Conservation (phyloP, 2,888 invertebrate genomes). For the Thymelicus lineola region DNA sequence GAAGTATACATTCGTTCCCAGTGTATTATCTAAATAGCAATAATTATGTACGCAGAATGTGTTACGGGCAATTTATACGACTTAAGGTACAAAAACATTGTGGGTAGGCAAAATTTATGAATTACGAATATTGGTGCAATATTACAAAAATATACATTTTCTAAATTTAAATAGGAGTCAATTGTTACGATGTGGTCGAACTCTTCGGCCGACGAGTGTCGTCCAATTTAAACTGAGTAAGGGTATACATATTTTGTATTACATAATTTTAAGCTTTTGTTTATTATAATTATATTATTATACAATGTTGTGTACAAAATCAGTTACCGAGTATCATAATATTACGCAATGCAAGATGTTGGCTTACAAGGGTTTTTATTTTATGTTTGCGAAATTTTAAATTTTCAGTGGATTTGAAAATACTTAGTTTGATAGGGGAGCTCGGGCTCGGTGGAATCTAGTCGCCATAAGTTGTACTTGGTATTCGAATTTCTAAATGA, state of each 20-base stretch:
- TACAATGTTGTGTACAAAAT: slow-evolving; percentile 18
- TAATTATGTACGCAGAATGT: slow-evolving; percentile 34
- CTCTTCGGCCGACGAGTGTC: background rate
- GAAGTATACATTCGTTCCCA: slow-evolving; percentile 28
- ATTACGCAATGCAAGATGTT: background rate
- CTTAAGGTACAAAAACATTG: slow-evolving; percentile 47
- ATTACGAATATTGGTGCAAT: slow-evolving; percentile 55
- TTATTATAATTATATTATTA: slow-evolving; percentile 14
- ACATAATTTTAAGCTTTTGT: slow-evolving; percentile 1
- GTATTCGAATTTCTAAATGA: background rate
- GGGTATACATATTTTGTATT: background rate
- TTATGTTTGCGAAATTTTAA: slow-evolving; percentile 2
- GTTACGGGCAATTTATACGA: slow-evolving; percentile 43
- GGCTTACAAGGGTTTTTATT: slow-evolving; percentile 9
- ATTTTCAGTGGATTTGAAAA: slow-evolving; percentile 6
- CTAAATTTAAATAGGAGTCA: slow-evolving; percentile 38
- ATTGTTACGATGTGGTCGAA: slow-evolving; percentile 22
- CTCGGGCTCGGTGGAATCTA: slow-evolving; percentile 32
- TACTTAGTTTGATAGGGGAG: slow-evolving; percentile 11
- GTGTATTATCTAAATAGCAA: slow-evolving; percentile 22
- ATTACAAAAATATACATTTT: slow-evolving; percentile 45
- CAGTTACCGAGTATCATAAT: slow-evolving; percentile 29
- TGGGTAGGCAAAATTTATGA: slow-evolving; percentile 48
- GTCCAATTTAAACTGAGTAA: slow-evolving; percentile 10
- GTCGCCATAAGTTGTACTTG: slow-evolving; percentile 18